Conservation (phyloP, 2,113 vertebrate species). For the Elanoides forficatus region DNA sequence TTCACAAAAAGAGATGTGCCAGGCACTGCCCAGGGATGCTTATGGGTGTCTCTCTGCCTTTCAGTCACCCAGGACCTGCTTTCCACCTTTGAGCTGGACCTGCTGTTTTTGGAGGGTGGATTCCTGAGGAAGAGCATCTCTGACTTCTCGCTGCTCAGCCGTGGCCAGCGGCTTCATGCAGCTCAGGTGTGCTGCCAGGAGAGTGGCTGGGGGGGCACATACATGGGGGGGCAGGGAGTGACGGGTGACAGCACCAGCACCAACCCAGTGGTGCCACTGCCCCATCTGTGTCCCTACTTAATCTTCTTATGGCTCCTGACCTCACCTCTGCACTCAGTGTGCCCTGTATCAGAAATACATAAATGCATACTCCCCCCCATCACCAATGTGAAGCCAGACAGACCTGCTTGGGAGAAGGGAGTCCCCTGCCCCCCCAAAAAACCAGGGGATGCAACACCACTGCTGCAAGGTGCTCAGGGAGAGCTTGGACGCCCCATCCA, state of each 20-base stretch:
- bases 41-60: not conserved
- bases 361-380: not conserved
- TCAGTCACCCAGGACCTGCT: conserved; percentile 58
- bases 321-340: not conserved
- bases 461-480: not conserved
- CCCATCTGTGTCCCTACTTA: not conserved
- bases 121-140: conserved; percentile 50
- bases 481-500: not conserved
- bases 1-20: not conserved
- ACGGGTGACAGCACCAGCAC: not conserved
- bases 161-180: not conserved
- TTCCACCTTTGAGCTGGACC: conserved; percentile 56
- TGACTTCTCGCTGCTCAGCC: conserved; percentile 37
- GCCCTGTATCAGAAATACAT: accelerated
- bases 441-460: accelerated
- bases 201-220: not conserved
- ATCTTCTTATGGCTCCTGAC: not conserved
- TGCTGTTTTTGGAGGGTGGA: conserved; percentile 65
- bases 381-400: not conserved
- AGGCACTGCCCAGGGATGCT: not conserved
- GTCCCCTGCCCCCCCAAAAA: not conserved
- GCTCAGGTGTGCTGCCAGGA: conserved; percentile 24
- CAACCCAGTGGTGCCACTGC: not conserved
- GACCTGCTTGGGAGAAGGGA: not conserved
- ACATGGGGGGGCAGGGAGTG: accelerated